These are phyloP conservation scores for Callyntrura sp. DNA, from an alignment of 2,888 invertebrate species.

Conservation along the genomic window DNA sequence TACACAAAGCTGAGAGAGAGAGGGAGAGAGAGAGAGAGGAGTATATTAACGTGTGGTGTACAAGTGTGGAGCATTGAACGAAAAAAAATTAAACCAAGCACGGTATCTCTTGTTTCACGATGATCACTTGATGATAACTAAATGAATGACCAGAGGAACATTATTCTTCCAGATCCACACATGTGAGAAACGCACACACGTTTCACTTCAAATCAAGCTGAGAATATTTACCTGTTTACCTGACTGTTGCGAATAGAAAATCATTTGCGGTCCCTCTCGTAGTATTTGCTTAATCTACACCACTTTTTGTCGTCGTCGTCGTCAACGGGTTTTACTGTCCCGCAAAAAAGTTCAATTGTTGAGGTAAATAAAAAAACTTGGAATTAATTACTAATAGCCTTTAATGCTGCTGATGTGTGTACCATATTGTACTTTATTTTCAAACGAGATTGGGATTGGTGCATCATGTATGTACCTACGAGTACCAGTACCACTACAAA, in stretches of 20 bases:
- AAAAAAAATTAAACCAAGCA: constrained; percentile 17
- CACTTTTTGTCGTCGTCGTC: not conserved
- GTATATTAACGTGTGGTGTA: not conserved
- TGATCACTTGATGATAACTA: constrained; percentile 9
- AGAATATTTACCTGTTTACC: not conserved
- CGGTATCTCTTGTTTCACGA: constrained; percentile 15
- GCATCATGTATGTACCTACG: no score
- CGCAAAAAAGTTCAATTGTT: no score
- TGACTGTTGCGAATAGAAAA: not conserved
- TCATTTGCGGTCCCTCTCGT: not conserved
- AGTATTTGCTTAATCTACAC: not conserved
- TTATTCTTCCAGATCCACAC: constrained; percentile 45
- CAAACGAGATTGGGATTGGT: no score
- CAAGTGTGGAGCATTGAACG: constrained; percentile 9
- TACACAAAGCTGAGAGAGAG: constrained; percentile 1
- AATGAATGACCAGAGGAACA: constrained; percentile 9
- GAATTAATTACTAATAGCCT: no score
- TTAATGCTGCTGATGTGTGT: no score
- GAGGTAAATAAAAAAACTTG: no score
- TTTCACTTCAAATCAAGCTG: not conserved
- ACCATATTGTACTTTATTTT: no score
- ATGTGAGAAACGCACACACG: constrained; percentile 55
- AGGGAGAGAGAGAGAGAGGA: not conserved
- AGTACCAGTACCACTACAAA: no score
- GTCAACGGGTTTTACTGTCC: not conserved